Conservation (phyloP, 2,113 vertebrate genomes). For the Sinocyclocheilus anshuiensis region DNA sequence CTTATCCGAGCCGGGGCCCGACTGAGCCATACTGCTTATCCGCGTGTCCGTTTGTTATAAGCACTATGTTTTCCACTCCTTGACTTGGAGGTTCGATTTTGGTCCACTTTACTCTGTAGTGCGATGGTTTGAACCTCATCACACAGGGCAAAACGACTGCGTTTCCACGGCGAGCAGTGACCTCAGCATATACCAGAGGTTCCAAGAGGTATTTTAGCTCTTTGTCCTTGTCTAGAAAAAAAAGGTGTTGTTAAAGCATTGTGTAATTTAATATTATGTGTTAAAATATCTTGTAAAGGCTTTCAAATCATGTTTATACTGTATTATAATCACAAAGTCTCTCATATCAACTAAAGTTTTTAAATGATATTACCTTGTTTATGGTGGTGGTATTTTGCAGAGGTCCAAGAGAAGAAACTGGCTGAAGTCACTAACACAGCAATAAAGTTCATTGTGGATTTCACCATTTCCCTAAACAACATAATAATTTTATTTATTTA, state of each 20-base stretch:
- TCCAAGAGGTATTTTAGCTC: slow-evolving; percentile 85
- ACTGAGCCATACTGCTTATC: slow-evolving; percentile 82
- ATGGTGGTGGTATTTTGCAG: slow-evolving; percentile 48
- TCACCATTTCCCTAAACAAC: slow-evolving; percentile 45
- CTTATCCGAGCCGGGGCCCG: slow-evolving; percentile 76
- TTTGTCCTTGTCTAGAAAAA: slow-evolving; percentile 52
- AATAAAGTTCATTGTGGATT: slow-evolving; percentile 62
- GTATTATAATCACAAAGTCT: background rate
- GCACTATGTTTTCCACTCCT: slow-evolving; percentile 77
- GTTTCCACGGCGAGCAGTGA: slow-evolving; percentile 79
- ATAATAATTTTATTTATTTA: slow-evolving; percentile 3
- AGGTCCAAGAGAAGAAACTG: slow-evolving; percentile 62
- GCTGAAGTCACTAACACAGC: slow-evolving; percentile 59
- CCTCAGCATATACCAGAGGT: slow-evolving; percentile 79
- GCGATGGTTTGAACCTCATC: slow-evolving; percentile 77
- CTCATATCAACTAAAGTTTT: background rate
- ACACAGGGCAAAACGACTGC: slow-evolving; percentile 87
- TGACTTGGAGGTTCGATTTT: slow-evolving; percentile 78
- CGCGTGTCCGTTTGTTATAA: slow-evolving; percentile 82
- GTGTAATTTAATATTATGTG: background rate
- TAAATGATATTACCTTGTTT: slow-evolving; percentile 65
- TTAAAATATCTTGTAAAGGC: background rate
- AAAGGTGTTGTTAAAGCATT: background rate
- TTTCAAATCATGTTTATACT: slow-evolving; percentile 14
- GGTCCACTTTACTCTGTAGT: slow-evolving; percentile 91